Conservation (phyloP, 2,113 vertebrate genomes). For the Coreoperca whiteheadi region DNA sequence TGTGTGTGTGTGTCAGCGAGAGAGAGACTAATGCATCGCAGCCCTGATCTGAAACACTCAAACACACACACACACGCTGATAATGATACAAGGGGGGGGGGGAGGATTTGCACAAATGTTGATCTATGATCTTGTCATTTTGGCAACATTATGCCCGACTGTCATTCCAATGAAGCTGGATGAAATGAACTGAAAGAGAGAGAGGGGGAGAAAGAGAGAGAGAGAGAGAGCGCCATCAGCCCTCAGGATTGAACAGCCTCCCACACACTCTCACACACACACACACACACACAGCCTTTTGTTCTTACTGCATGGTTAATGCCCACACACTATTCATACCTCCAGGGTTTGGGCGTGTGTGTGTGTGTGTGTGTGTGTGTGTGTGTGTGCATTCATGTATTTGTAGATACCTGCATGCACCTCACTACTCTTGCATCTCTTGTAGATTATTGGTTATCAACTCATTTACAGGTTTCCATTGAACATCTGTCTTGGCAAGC, state of each 20-base stretch:
- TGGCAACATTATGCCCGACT: slow-evolving; percentile 40
- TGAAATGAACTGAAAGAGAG: slow-evolving; percentile 29
- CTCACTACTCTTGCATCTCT: not conserved
- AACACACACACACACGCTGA: not conserved
- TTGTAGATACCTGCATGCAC: slow-evolving; percentile 33
- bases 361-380: not conserved
- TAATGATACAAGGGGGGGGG: slow-evolving; percentile 32
- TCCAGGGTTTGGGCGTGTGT: slow-evolving; percentile 36
- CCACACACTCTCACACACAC: slow-evolving; percentile 53
- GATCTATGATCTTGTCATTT: slow-evolving; percentile 56
- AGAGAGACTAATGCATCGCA: not conserved
- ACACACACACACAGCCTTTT: slow-evolving; percentile 47
- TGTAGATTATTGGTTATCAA: not conserved
- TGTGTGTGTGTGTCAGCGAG: slow-evolving; percentile 1
- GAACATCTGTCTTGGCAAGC: not conserved
- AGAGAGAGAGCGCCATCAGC: slow-evolving; percentile 8
- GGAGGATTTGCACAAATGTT: slow-evolving; percentile 53
- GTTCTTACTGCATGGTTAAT: slow-evolving; percentile 45
- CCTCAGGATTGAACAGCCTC: slow-evolving; percentile 39
- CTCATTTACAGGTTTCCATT: not conserved
- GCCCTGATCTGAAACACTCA: not conserved
- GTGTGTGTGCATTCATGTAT: not conserved
- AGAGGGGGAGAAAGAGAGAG: not conserved
- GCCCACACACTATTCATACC: slow-evolving; percentile 57
- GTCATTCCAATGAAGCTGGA: slow-evolving; percentile 24